Base-by-base conservation (phyloP, 2,888 invertebrate genomes). In the Stegophylla sp. region DNA sequence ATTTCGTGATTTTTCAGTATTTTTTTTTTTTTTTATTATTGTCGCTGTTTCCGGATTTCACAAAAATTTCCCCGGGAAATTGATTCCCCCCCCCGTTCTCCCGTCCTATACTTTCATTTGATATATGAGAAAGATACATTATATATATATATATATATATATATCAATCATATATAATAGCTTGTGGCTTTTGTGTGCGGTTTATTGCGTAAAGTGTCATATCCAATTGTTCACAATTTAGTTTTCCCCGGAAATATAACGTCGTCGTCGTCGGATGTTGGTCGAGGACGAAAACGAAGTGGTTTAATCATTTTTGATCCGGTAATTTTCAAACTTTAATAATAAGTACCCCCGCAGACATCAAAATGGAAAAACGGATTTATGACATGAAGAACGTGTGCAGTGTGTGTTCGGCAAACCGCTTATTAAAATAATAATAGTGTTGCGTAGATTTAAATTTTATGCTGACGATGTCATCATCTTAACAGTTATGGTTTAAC, bases 1-100 rank as follows among this genome's bases (percentile, higher is more conserved):
- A 77, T 69, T 69, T 77, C 20, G 45, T 20, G 59, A 69, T 77
- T 69, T 69, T 10, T 17, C 66, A n/a, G 3, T 9, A 34, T 34
- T 34, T 34, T 23, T 23, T 53, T 12, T 34, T 41, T n/a, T n/a
- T n/a, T n/a, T n/a, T n/a, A n/a, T n/a, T n/a, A n/a, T n/a, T n/a
- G n/a, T 9, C 26, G 15, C 51, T 12, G 45, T 34, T 34, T 48
- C 48, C 15, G n/a, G 15, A 59, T 28, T 23, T 41, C 10, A 45
- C n/a, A 28, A 69, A 43, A 15, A 76, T 67, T 76, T 67, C 4
- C 13, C n/a, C 9, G 17, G 17, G 43, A 26, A 41, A 56, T 64
- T 41, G 64, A 64, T 51, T 66, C 63, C 48, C 53, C 17, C 28
- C 12, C 56, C 20, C 34, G 34, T 7, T 34, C n/a, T n/a, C n/a